Evolutionary conservation across 1,140 invertebrate species (phyloP), one percentile per base, ranked within the genome.

Genomic region (Euborellia annulipes): DNA sequence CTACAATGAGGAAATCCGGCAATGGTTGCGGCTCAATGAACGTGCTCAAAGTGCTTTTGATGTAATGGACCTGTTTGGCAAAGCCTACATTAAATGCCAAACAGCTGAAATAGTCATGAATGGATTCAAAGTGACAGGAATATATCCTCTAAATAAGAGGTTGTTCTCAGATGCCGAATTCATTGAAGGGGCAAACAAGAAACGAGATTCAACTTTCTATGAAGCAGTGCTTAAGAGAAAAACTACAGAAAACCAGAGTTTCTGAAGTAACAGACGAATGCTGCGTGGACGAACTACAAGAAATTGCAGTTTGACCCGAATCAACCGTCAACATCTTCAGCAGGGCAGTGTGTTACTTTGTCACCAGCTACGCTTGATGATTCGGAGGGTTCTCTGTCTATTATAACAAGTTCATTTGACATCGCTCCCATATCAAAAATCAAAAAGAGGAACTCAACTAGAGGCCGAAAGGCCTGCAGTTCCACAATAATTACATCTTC

Each of bases 1-100:
- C 43, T 65, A 62, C 45, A 50, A 42, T 42, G 41, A 58, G 44
- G 57, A 57, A 51, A 48, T 60, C 16, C 19, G 46, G 47, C 50
- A 41, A 23, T 65, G 52, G 55, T 34, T 64, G 11, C 43, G 45
- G 22, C 45, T 20, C 18, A 48, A 23, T 13, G 18, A 36, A 18
- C 27, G 21, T n/a, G 18, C 32, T 20, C 14, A 47, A 17, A 36
- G 44, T 23, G 13, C 47, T 14, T 50, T 41, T 40, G 45, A 46
- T 23, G 32, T 50, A 7, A 40, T 18, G 13, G 48, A 36, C 18
- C 45, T 50, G 20, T 46, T 47, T 23, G 32, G 39, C 21, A 50
- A 47, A 19, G 45, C 45, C 19, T 48, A 47, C 17, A 11, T 50
- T 13, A 36, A 48, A 38, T 41, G 37, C 40, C 48, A 50, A 34